phyloP scores from a whole-genome alignment of 1,140 invertebrate genomes.

The Drosophila funebris region DNA sequence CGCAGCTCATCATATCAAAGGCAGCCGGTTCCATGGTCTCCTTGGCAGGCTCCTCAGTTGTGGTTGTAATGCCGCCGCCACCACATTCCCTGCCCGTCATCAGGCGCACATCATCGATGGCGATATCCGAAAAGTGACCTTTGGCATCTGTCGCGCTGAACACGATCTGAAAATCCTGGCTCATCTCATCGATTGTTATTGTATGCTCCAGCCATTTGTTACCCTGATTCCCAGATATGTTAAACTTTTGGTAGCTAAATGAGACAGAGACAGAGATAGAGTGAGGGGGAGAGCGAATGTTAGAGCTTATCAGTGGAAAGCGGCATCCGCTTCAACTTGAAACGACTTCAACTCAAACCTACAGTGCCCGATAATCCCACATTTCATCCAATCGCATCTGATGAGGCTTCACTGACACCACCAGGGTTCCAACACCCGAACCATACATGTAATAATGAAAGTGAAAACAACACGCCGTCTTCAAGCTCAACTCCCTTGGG shows the following conservation, averaged over 20 bases:
- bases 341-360: conserved; percentile 24
- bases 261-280: not conserved
- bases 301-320: not conserved
- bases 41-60: conserved; percentile 12
- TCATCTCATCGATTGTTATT: conserved; percentile 69
- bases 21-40: conserved; percentile 4
- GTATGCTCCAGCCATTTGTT: conserved; percentile 68
- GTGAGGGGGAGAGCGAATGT: not conserved
- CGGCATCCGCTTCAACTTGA: not conserved
- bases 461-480: conserved; percentile 73
- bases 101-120: conserved; percentile 76
- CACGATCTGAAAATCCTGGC: conserved; percentile 68
- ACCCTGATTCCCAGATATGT: conserved; percentile 50
- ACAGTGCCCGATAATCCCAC: conserved; percentile 37
- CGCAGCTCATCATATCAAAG: conserved; percentile 58
- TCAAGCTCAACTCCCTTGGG: conserved; percentile 49
- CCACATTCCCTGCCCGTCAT: conserved; percentile 67
- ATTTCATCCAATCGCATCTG: conserved; percentile 40
- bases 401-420: conserved; percentile 65
- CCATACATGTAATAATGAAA: conserved; percentile 81
- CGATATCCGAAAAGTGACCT: conserved; percentile 64
- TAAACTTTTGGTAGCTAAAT: conserved; percentile 47
- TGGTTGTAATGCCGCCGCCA: conserved; percentile 27
- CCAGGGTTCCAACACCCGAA: conserved; percentile 58
- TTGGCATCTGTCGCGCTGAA: conserved; percentile 56